These are phyloP conservation scores for Diachasma alloeum DNA, from an alignment of 1,140 invertebrate species.

Conservation along the genomic window DNA sequence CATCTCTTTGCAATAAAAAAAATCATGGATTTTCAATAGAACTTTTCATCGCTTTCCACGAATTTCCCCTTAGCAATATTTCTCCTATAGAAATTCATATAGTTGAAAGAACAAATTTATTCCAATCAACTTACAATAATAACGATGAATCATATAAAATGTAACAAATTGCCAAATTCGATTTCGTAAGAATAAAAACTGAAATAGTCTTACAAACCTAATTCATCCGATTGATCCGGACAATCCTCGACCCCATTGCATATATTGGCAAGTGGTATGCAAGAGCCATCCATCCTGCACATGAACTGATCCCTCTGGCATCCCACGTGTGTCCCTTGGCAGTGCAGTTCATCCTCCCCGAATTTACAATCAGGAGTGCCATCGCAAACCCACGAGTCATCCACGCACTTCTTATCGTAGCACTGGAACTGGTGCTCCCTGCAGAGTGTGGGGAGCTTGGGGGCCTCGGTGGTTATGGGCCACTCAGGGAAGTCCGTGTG, in stretches of 20 bases:
- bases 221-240: constrained; percentile 82
- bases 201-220: too few relatives aligned
- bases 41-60: too few relatives aligned
- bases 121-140: too few relatives aligned
- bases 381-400: constrained; percentile 80
- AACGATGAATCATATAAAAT: too few relatives aligned
- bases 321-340: constrained; percentile 37
- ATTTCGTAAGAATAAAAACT: too few relatives aligned
- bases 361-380: constrained; percentile 77
- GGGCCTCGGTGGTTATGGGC: constrained; percentile 44
- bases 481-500: constrained; percentile 48
- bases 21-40: too few relatives aligned
- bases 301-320: constrained; percentile 71
- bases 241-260: constrained; percentile 80
- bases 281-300: constrained; percentile 76
- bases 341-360: constrained; percentile 75
- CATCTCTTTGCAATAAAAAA: too few relatives aligned
- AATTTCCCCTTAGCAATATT: too few relatives aligned
- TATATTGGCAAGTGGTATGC: constrained; percentile 69
- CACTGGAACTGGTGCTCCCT: constrained; percentile 78
- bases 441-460: constrained; percentile 61
- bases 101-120: too few relatives aligned
- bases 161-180: too few relatives aligned
- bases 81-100: too few relatives aligned
- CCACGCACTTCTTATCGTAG: constrained; percentile 77